A percentile compares a stretch with the other conserved stretches of the same genome.
These are phyloP conservation scores for Neostethus bicornis DNA, from an alignment of 2,797 vertebrate genomes.

Conservation along the genomic window DNA sequence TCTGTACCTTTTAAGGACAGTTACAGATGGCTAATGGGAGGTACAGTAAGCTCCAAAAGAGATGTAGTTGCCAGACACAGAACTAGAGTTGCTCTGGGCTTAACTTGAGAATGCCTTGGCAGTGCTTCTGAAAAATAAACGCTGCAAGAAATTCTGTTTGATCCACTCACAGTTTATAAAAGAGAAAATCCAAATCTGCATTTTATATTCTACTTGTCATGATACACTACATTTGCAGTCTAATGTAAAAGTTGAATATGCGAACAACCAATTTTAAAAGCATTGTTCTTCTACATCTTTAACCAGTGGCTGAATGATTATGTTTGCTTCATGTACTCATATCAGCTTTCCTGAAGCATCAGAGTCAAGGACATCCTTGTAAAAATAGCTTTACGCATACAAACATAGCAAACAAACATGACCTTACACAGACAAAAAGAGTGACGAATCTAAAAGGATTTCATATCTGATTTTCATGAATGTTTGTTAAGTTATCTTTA, in stretches of 20 bases:
- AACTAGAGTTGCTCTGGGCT: conserved; percentile 61
- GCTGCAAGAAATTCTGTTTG: conserved; percentile 45
- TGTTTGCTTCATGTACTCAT: conserved; percentile 56
- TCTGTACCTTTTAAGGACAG: conserved; percentile 83
- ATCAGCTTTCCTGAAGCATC: conserved; percentile 75
- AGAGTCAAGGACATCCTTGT: conserved; percentile 56
- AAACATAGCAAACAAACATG: conserved; percentile 57
- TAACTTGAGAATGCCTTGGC: conserved; percentile 63
- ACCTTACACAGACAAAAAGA: conserved; percentile 49
- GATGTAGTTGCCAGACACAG: conserved; percentile 67
- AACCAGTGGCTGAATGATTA: conserved; percentile 60
- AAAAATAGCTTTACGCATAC: conserved; percentile 81
- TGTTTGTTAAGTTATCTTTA: no score
- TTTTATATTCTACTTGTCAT: conserved; percentile 35
- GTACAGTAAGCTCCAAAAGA: conserved; percentile 56
- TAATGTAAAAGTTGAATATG: background rate
- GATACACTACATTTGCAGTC: conserved; percentile 12
- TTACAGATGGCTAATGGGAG: conserved; percentile 69
- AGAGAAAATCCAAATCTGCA: conserved; percentile 31
- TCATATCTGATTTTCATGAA: conserved; percentile 35
- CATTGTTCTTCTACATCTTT: conserved; percentile 19
- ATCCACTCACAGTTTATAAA: conserved; percentile 31
- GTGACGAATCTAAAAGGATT: conserved; percentile 59
- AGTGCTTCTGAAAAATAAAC: conserved; percentile 50
- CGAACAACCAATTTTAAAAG: no score